phyloP scores from a whole-genome alignment of 2,113 vertebrate species.

The Pavo muticus region DNA sequence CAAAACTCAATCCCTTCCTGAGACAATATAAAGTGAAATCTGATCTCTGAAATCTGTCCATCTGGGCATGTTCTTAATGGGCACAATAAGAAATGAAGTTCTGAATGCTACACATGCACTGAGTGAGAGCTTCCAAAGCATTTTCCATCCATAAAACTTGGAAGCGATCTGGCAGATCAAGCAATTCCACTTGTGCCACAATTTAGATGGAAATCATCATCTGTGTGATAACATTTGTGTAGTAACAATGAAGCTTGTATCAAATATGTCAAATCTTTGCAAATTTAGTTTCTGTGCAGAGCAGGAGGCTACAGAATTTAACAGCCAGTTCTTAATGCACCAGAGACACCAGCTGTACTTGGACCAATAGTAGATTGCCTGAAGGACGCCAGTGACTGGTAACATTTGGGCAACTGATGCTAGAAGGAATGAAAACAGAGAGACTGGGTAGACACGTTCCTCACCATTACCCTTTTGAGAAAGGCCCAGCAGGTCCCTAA shows the following conservation, averaged over 20 bases:
- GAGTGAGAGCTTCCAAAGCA: slow-evolving; percentile 28
- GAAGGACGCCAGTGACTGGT: background rate
- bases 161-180: background rate
- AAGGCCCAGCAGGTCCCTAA: background rate
- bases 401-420: background rate
- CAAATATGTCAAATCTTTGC: slow-evolving; percentile 11
- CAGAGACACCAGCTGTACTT: background rate
- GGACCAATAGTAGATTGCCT: background rate
- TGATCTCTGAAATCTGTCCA: background rate
- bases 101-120: background rate
- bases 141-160: slow-evolving; percentile 1
- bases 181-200: background rate
- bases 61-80: background rate
- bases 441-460: background rate
- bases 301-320: slow-evolving; percentile 5
- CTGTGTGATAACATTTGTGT: background rate
- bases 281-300: slow-evolving; percentile 37
- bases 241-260: background rate
- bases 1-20: background rate
- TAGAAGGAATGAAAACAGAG: background rate
- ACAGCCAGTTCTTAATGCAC: background rate
- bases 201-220: slow-evolving; percentile 29
- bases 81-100: background rate
- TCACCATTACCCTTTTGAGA: background rate
- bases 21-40: background rate